Conservation (phyloP, 2,113 vertebrate species). For the Dendrocopos noguchii region DNA sequence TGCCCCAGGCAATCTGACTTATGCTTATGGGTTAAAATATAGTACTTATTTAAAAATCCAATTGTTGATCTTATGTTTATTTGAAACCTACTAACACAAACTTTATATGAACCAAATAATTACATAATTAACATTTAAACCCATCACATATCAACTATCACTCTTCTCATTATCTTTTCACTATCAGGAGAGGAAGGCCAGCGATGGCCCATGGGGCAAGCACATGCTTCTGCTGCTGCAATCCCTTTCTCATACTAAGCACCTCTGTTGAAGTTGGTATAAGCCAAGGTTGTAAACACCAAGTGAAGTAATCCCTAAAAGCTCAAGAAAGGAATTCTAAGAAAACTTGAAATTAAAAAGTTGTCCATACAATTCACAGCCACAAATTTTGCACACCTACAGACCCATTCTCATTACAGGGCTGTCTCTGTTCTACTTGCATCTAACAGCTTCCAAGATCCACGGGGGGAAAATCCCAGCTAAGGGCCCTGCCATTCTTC, state of each 20-base stretch:
- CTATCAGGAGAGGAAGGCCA: background rate
- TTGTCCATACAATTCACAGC: background rate
- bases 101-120: background rate
- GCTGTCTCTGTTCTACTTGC: background rate
- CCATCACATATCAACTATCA: background rate
- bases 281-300: background rate
- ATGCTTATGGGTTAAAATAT: background rate
- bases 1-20: background rate
- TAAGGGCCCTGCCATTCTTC: background rate
- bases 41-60: background rate
- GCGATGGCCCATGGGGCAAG: background rate
- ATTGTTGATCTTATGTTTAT: background rate
- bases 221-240: fast-evolving
- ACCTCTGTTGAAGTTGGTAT: background rate
- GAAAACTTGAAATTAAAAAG: background rate
- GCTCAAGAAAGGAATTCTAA: background rate
- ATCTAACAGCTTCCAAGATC: background rate
- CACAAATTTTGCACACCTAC: background rate
- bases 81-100: background rate
- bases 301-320: background rate
- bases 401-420: background rate
- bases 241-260: background rate
- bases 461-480: background rate
- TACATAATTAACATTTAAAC: background rate
- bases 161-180: background rate